A percentile compares a stretch with the other conserved stretches of the same genome.
Evolutionary conservation across 2,888 invertebrate species (phyloP).

Genomic region (Acanthosoma haemorrhoidale): DNA sequence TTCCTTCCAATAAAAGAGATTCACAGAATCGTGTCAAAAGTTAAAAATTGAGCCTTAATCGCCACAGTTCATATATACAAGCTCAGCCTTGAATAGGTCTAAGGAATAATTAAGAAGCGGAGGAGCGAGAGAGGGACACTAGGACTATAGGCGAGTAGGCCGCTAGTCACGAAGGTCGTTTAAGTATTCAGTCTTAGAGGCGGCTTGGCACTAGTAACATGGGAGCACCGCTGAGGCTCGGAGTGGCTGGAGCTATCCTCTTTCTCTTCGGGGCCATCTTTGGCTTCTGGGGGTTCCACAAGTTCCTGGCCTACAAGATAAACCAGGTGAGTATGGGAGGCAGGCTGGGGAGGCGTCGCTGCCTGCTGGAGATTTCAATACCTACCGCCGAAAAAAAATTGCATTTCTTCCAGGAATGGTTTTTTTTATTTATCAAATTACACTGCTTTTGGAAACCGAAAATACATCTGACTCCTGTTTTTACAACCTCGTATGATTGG

Average conservation of each 20-base stretch:
- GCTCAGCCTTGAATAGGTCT: neutral
- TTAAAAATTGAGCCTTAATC: neutral
- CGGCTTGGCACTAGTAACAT: constrained; percentile 31
- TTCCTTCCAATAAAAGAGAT: too few relatives aligned
- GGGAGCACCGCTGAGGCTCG: constrained; percentile 40
- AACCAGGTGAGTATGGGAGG: constrained; percentile 36
- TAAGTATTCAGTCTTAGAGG: neutral
- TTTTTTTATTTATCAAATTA: too few relatives aligned
- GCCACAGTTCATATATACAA: neutral
- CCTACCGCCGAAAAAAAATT: too few relatives aligned
- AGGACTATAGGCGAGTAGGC: neutral
- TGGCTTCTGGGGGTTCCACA: constrained; percentile 41
- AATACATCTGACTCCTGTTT: too few relatives aligned
- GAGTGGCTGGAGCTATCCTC: constrained; percentile 40
- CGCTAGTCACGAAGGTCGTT: neutral
- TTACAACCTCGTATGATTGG: too few relatives aligned
- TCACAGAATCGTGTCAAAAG: too few relatives aligned
- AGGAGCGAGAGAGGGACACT: neutral
- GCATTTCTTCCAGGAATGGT: too few relatives aligned
- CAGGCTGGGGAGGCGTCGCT: neutral
- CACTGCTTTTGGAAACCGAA: too few relatives aligned
- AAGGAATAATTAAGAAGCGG: neutral
- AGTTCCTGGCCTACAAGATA: constrained; percentile 39
- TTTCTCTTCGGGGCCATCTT: constrained; percentile 38
- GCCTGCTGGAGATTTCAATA: neutral